Conservation (phyloP, 2,888 invertebrate genomes). For the Dione juno region DNA sequence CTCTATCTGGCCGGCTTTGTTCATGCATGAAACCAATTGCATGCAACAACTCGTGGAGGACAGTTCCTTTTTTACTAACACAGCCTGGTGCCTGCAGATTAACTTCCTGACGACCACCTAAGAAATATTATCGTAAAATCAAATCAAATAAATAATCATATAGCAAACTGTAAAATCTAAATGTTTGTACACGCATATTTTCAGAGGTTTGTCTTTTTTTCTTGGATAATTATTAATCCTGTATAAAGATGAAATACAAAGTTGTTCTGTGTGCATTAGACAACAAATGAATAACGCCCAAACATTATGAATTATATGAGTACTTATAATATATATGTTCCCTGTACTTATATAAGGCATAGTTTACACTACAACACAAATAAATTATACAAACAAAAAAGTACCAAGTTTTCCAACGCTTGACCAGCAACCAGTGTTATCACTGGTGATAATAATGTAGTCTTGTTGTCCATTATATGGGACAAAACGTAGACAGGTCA, state of each 20-base stretch:
- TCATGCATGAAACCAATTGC: constrained; percentile 92
- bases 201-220: too few species aligned
- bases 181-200: too few species aligned
- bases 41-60: constrained; percentile 91
- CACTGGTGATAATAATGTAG: constrained; percentile 87
- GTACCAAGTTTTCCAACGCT: constrained; percentile 88
- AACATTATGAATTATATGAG: too few species aligned
- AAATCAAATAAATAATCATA: too few species aligned
- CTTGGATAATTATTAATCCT: too few species aligned
- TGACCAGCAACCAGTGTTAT: constrained; percentile 92
- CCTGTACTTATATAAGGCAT: too few species aligned
- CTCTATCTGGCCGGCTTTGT: constrained; percentile 90
- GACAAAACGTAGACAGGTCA: constrained; percentile 90
- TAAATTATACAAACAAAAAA: neutral
- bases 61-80: constrained; percentile 87
- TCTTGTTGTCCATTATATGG: constrained; percentile 85
- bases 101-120: constrained; percentile 85
- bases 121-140: neutral
- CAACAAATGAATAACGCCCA: too few species aligned
- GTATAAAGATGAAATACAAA: too few species aligned
- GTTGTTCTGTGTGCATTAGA: too few species aligned
- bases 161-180: too few species aligned
- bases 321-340: too few species aligned
- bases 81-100: constrained; percentile 91
- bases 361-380: too few species aligned